Conservation (phyloP, 2,797 vertebrate genomes). For the Anguilla pacifica region DNA sequence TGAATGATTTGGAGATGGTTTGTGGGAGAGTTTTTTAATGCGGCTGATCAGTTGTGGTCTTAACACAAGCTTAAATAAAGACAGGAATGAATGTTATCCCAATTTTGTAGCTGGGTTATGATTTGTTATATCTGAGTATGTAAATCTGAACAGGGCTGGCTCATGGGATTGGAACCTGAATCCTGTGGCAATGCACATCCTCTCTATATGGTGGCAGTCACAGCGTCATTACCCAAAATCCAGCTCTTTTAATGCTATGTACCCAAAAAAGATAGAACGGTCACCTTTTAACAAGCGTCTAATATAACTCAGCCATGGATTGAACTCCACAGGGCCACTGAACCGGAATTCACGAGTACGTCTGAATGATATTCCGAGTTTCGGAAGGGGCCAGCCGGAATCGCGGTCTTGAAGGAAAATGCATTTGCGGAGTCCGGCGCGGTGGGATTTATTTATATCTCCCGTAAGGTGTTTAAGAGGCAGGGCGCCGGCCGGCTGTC, state of each 20-base stretch:
- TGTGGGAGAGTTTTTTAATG: not conserved
- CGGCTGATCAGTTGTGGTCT: not conserved
- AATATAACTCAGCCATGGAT: not conserved
- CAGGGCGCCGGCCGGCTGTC: constrained; percentile 55
- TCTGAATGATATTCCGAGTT: constrained; percentile 10
- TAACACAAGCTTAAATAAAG: not conserved
- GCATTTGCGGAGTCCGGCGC: constrained; percentile 67
- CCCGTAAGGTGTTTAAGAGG: constrained; percentile 64
- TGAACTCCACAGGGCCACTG: not conserved
- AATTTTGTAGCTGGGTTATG: not conserved
- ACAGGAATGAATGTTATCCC: not conserved
- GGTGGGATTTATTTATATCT: constrained; percentile 74
- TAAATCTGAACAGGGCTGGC: not conserved
- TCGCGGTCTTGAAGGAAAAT: constrained; percentile 53
- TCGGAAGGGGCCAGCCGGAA: constrained; percentile 24
- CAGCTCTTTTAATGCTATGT: not conserved
- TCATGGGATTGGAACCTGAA: not conserved
- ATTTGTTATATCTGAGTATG: not conserved
- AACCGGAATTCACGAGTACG: not conserved
- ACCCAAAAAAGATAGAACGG: not conserved
- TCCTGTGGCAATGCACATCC: not conserved
- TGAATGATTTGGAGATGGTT: not conserved
- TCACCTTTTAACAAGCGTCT: not conserved
- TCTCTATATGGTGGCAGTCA: not conserved
- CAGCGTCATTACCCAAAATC: not conserved